Evolutionary conservation across 2,797 vertebrate species (phyloP), one percentile per base, ranked within the genome.

Genomic region (Lacerta agilis): DNA sequence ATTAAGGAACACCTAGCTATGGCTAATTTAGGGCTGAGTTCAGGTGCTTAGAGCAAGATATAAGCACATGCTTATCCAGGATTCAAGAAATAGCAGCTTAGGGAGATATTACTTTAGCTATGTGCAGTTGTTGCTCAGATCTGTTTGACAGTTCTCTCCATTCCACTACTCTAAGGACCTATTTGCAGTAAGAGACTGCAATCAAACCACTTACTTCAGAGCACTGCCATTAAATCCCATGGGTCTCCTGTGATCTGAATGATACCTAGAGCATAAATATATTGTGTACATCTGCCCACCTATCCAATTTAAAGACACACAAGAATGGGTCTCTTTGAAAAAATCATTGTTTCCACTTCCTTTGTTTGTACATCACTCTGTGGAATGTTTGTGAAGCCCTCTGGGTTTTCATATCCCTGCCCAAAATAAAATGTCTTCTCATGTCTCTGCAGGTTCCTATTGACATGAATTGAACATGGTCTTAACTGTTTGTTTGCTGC

Each of bases 141-240:
- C 80, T 86, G 82, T 38, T 86, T 33, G 6, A 25, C 0, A 0
- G 27, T 38, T 91, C 78, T 79, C 91, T 25, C 88, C 90, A 38
- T 29, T 8, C 82, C 20, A 18, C n/a, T 10, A 0, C 87, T 87
- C 25, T 89, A 33, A 17, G 20, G 69, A 90, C 85, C 49, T 36
- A 66, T 83, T 45, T 94, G 64, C 79, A 38, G 55, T 71, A 88
- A 88, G n/a, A 83, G 64, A 64, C 45, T 55, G 81, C 75, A 78
- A 33, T 83, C 25, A 87, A 83, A 38, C 29, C 18, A 88, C 64
- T 88, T 71, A 83, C 33, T 83, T 45, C 73, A 77, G 73, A 77
- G 72, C n/a, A 41, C 27, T 58, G 49, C 27, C 36, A 79, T 61
- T 69, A 41, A 77, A 69, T 45, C 36, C 73, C 27, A 20, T 69